A percentile compares a stretch with the other conserved stretches of the same genome.
Conservation (phyloP, 2,888 invertebrate species). For the Oscheius myriophilus region DNA sequence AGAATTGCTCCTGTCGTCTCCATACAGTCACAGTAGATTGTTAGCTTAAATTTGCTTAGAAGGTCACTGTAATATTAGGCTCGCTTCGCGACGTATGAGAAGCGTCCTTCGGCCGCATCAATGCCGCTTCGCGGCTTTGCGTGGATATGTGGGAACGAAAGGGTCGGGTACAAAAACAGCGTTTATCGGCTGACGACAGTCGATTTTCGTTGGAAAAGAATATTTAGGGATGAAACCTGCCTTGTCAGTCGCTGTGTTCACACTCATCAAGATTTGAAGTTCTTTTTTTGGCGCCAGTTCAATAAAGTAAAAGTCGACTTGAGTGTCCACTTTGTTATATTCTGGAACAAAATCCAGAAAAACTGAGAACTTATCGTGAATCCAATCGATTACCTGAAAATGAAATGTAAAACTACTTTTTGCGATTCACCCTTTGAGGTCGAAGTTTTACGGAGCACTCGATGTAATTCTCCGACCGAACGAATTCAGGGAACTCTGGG, state of each 20-base stretch:
- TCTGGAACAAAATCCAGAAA: constrained; percentile 20
- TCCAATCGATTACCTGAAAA: constrained; percentile 41
- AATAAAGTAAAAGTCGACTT: constrained; percentile 39
- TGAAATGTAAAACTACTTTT: not conserved
- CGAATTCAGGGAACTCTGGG: constrained; percentile 21
- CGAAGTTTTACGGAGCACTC: constrained; percentile 35
- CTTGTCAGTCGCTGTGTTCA: constrained; percentile 30
- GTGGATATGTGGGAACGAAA: too few species aligned
- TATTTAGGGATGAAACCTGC: not conserved
- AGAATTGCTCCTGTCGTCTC: constrained; percentile 60
- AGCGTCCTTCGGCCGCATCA: too few species aligned
- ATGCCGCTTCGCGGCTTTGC: too few species aligned
- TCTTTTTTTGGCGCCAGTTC: constrained; percentile 37
- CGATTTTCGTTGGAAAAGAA: not conserved
- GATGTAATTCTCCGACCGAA: constrained; percentile 32
- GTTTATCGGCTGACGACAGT: too few species aligned
- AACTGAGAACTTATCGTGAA: constrained; percentile 38
- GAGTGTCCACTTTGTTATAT: constrained; percentile 28
- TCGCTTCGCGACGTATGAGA: too few species aligned
- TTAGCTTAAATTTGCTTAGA: constrained; percentile 29
- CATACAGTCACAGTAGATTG: constrained; percentile 57
- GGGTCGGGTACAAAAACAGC: too few species aligned
- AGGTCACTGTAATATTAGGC: too few species aligned
- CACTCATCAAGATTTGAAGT: constrained; percentile 11
- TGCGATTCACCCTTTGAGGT: constrained; percentile 16